These are phyloP conservation scores for Morinoia aosen DNA, from an alignment of 2,888 invertebrate genomes.

Conservation along the genomic window DNA sequence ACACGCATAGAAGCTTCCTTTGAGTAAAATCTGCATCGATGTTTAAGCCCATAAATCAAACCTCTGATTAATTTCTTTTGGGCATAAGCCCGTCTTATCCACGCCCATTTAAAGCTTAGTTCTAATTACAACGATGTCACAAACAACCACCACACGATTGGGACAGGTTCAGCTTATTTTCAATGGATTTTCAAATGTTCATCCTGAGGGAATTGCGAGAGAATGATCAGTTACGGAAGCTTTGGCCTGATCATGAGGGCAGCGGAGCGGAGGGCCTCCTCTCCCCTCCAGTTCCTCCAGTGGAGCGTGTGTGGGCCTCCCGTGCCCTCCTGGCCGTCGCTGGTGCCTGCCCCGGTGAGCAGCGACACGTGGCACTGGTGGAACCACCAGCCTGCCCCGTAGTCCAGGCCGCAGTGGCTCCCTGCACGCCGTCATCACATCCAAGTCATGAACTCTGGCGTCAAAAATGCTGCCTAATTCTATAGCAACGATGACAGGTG, in stretches of 20 bases:
- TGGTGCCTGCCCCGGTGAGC: constrained; percentile 57
- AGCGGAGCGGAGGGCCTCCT: constrained; percentile 40
- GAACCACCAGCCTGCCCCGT: constrained; percentile 67
- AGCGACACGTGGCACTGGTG: constrained; percentile 60
- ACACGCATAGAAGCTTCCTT: neutral
- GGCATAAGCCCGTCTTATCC: too few species aligned
- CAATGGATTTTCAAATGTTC: neutral
- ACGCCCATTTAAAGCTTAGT: neutral
- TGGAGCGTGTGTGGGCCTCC: constrained; percentile 48
- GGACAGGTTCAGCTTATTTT: neutral
- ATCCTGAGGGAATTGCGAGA: neutral
- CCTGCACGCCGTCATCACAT: neutral
- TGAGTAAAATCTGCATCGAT: neutral
- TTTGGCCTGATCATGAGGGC: constrained; percentile 59
- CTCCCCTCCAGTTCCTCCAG: constrained; percentile 52
- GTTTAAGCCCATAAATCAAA: neutral
- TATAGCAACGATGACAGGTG: neutral
- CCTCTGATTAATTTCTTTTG: neutral
- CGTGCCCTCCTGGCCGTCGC: neutral
- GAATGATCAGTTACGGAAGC: neutral
- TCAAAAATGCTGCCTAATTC: neutral
- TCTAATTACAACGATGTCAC: neutral
- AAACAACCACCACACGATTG: neutral
- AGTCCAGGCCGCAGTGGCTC: constrained; percentile 61
- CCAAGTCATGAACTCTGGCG: neutral